Evolutionary conservation across 2,888 invertebrate genomes (phyloP).

Genomic region (Andrena minutula): DNA sequence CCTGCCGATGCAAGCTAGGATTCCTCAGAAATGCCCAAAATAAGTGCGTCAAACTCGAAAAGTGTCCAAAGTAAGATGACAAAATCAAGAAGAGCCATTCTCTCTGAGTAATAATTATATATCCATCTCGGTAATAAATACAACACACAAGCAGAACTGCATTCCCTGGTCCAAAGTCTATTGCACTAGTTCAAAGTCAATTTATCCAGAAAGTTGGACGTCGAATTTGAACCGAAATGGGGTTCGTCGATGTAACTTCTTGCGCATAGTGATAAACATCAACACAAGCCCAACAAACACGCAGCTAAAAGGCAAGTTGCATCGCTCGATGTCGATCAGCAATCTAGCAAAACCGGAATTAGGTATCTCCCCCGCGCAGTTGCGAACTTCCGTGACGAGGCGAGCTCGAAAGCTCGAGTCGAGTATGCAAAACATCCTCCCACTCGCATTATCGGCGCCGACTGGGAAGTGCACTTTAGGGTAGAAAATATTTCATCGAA

Average conservation of each 20-base stretch:
- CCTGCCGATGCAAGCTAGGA: conserved; percentile 19
- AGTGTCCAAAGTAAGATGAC: not conserved
- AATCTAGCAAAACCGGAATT: conserved; percentile 20
- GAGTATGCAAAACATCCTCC: not conserved
- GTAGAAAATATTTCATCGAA: conserved; percentile 1
- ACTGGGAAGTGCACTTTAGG: not conserved
- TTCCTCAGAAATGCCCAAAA: not conserved
- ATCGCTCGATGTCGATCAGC: not conserved
- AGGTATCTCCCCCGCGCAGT: not conserved
- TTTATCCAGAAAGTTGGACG: no score
- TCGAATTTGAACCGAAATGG: no score
- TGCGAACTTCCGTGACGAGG: conserved; percentile 12
- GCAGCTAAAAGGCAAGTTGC: conserved; percentile 1
- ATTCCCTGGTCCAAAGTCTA: not conserved
- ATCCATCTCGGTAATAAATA: not conserved
- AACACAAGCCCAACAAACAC: not conserved
- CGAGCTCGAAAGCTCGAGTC: conserved; percentile 3
- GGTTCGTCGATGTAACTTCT: no score
- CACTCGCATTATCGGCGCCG: not conserved
- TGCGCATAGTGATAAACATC: no score
- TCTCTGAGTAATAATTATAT: not conserved
- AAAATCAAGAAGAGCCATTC: not conserved
- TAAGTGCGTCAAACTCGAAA: not conserved
- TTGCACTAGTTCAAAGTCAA: no score
- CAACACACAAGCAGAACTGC: not conserved